phyloP scores from a whole-genome alignment of 2,888 invertebrate species.

The Parelbella ahira region DNA sequence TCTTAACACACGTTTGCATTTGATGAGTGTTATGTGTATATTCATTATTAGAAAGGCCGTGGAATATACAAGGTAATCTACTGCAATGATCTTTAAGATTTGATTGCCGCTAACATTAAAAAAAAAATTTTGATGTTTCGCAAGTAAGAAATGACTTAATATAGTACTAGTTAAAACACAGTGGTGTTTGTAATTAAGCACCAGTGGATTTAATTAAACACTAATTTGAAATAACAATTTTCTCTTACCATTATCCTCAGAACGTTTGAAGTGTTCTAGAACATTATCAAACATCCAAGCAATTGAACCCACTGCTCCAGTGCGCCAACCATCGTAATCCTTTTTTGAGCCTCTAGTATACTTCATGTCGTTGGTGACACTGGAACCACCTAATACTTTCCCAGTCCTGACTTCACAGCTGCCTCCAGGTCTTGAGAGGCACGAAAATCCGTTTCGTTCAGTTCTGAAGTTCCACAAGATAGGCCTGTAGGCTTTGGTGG shows the following conservation, averaged over 20 bases:
- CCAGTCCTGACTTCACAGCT: constrained; percentile 68
- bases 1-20: too few relatives aligned
- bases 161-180: too few relatives aligned
- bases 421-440: constrained; percentile 65
- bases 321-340: constrained; percentile 70
- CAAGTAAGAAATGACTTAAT: too few relatives aligned
- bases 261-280: constrained; percentile 65
- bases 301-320: constrained; percentile 52
- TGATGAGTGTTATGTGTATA: too few relatives aligned
- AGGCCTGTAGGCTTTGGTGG: constrained; percentile 59
- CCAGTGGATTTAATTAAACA: too few relatives aligned
- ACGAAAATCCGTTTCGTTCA: constrained; percentile 66
- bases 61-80: too few relatives aligned
- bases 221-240: too few relatives aligned
- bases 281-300: constrained; percentile 70
- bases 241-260: constrained; percentile 72
- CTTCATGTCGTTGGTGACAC: constrained; percentile 71
- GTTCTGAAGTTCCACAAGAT: constrained; percentile 71
- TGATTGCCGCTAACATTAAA: too few relatives aligned
- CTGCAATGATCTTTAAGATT: too few relatives aligned
- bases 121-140: too few relatives aligned
- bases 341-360: constrained; percentile 66
- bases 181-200: too few relatives aligned
- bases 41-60: too few relatives aligned
- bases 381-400: constrained; percentile 65